Base-by-base conservation (phyloP, 1,140 invertebrate genomes). In the Aphidius ervi region DNA sequence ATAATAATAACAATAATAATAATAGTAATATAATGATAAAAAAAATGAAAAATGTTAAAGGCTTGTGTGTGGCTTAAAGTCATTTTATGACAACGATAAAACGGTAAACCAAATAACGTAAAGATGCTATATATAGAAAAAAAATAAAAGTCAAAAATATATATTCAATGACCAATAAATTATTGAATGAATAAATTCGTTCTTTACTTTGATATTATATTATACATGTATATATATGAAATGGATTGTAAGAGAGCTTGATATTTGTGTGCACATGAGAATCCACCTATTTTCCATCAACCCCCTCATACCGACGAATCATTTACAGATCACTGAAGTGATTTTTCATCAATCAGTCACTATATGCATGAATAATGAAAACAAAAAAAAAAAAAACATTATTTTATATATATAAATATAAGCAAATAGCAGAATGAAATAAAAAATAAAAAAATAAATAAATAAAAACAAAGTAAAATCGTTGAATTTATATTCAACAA, bases 111-210 rank as follows among this genome's bases (percentile, higher is more conserved):
- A 31, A 31, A 31, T 31, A 31, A 46, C 20, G 9, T 53, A 56
- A 46, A 9, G 46, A 56, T 16, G 37, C 42, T 46, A 31, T 37
- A 31, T 31, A 31, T 31, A 31, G 2, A 31, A 31, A 3, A 31
- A 31, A 31, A 31, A 31, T 31, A 43, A 8, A 43, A 40, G 47
- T 37, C 8, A 48, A 57, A 16, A 16, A 16, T 16, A 16, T 16
- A 57, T 57, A 48, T 57, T 57, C 40, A 59, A 42, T 59, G 48
- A 8, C n/a, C 48, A 52, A 59, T 45, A 41, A 59, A 59, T 59
- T 49, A 59, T 49, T 3, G 16, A 41, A 59, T 16, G 48, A 40
- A 8, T 59, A 40, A 52, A 10, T 59, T 40, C 9, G 10, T 47
- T 40, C 31, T 20, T 20, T 42, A 7, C 47, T 50, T 41, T 5